These are phyloP conservation scores for Sebastes nivosus DNA, from an alignment of 2,797 vertebrate species.

Conservation along the genomic window DNA sequence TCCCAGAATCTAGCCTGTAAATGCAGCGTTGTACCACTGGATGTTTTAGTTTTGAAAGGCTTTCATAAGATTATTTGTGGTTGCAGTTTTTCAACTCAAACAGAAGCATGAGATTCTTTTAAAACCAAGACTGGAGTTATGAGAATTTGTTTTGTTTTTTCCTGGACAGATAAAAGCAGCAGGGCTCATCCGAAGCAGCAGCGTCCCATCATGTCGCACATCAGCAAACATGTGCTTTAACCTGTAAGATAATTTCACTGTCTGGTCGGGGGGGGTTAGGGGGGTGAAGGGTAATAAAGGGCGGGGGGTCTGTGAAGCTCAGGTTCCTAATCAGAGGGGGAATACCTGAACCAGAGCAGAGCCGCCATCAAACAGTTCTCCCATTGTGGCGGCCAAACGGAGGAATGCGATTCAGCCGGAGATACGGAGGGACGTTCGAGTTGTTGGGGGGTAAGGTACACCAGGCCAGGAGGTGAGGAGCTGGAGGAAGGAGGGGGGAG, in stretches of 20 bases:
- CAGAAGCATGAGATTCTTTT: neutral
- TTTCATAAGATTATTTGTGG: neutral
- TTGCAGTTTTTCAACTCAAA: neutral
- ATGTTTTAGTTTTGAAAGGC: neutral
- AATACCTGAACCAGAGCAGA: constrained; percentile 79
- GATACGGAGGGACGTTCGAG: constrained; percentile 64
- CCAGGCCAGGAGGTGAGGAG: constrained; percentile 35
- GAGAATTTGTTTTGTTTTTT: neutral
- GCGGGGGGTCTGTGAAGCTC: constrained; percentile 60
- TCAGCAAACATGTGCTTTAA: constrained; percentile 3
- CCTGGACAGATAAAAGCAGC: neutral
- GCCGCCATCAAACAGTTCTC: constrained; percentile 78
- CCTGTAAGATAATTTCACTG: constrained; percentile 13
- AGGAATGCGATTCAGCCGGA: constrained; percentile 81
- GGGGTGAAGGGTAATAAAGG: neutral
- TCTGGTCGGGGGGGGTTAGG: neutral
- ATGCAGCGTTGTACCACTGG: neutral
- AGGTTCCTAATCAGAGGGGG: constrained; percentile 75
- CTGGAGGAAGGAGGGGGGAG: neutral
- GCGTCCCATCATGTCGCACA: neutral
- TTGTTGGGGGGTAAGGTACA: constrained; percentile 52
- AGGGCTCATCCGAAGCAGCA: neutral
- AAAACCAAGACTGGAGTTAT: neutral
- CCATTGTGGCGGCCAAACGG: constrained; percentile 73
- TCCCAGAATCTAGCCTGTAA: neutral